Evolutionary conservation across 30 jellyfish, hydroid and myxozoan species (phyloP), one percentile per base, ranked within the genome.

Genomic region (Morbakka virulenta): DNA sequence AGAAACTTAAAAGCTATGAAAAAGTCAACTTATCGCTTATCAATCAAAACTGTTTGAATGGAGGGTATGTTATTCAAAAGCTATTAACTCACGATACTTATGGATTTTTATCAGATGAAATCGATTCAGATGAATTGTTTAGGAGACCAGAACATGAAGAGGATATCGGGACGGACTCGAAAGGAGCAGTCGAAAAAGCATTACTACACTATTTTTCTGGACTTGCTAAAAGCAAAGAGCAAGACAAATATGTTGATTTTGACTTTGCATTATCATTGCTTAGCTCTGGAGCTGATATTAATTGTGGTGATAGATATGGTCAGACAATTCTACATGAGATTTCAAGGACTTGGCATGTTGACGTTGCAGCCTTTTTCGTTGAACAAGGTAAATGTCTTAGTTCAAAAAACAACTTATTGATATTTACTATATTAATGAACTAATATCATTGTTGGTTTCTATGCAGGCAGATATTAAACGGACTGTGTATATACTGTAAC

Each of bases 281-380:
- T 49, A 35, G 24, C 2, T 81, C 84, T 28, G 96, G 96, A 2
- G 85, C 91, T 1, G 96, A 86, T 69, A 64, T 78, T 6, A 76
- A 68, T 32, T 29, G 73, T 47, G 72, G 91, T 23, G 96, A 86
- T 41, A 69, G 31, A 52, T 64, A 86, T 30, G 96, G 96, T 14
- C 96, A 86, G 51, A 86, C 96, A 0, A 87, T 77, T 2, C 47
- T 86, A 35, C 96, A 86, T 69, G 96, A 86, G 53, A 85, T 76
- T 28, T 90, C 96, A 22, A 72, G 96, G 4, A 77, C 64, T 20
- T 86, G 96, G 96, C 96, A 86, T 52, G 72, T 85, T 0, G 96
- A 86, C 49, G 96, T 86, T 35, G 96, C 96, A 2, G 73, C 29
- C 52, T 86, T 86, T 50, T 70, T 86, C 2, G 57, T 86, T 1